These are phyloP conservation scores for Monodelphis domestica DNA, from an alignment of 2,797 vertebrate species.

Conservation along the genomic window DNA sequence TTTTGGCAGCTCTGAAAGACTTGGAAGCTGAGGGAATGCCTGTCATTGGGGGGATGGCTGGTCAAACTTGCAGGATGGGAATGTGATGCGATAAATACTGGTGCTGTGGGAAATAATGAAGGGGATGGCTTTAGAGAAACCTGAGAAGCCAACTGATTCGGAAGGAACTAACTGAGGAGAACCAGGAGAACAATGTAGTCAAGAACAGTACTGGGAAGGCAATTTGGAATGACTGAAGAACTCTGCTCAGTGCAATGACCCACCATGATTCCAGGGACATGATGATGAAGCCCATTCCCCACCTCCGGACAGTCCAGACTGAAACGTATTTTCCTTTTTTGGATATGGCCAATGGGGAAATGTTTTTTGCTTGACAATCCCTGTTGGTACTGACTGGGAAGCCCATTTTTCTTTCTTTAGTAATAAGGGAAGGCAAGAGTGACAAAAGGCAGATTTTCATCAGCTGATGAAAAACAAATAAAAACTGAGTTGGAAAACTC, in stretches of 20 bases:
- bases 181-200: neutral
- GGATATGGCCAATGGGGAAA: neutral
- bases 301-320: neutral
- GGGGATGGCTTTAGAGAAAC: neutral
- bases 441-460: neutral
- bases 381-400: neutral
- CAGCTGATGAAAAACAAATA: neutral
- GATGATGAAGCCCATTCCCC: neutral
- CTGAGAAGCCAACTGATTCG: neutral
- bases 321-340: neutral
- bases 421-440: neutral
- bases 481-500: neutral
- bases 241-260: neutral
- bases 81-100: too few relatives aligned
- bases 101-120: neutral
- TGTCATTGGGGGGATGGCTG: neutral
- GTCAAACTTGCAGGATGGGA: neutral
- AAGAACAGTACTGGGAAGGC: neutral
- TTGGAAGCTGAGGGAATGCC: neutral
- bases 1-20: neutral
- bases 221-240: neutral
- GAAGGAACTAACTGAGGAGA: neutral
- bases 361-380: neutral
- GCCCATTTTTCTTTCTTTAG: neutral
- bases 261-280: neutral